These are phyloP conservation scores for Sitta europaea DNA, from an alignment of 2,113 vertebrate genomes.

Conservation along the genomic window DNA sequence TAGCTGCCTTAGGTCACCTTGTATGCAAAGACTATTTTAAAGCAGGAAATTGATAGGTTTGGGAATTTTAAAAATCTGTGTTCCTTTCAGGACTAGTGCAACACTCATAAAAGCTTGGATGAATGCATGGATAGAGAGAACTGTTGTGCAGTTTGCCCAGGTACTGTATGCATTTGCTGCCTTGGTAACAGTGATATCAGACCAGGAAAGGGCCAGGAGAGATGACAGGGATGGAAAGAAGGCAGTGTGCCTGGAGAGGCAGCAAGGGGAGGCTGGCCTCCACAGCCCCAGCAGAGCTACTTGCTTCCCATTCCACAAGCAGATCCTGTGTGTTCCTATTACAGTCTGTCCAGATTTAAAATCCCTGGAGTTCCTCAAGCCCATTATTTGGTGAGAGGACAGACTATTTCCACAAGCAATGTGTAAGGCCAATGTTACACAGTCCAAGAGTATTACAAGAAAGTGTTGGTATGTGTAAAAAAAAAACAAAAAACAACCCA, in stretches of 20 bases:
- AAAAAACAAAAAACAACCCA: not conserved
- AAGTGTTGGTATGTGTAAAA: slow-evolving; percentile 21
- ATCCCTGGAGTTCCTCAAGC: slow-evolving; percentile 15
- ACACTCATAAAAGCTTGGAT: not conserved
- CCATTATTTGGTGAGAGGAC: not conserved
- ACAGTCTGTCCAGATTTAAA: not conserved
- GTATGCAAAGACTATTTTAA: not conserved
- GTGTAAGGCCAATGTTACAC: not conserved
- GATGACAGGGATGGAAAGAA: not conserved
- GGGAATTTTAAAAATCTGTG: not conserved
- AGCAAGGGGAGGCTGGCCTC: not conserved
- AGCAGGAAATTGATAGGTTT: not conserved
- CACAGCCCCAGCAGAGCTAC: not conserved
- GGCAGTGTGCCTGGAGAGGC: not conserved
- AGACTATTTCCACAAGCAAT: not conserved
- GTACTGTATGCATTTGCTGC: not conserved
- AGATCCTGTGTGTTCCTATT: not conserved
- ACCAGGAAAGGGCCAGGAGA: not conserved
- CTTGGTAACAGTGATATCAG: not conserved
- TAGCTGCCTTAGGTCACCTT: not conserved
- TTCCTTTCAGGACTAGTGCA: not conserved
- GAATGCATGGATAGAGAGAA: not conserved
- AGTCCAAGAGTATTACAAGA: slow-evolving; percentile 31
- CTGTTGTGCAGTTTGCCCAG: not conserved
- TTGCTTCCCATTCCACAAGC: not conserved